These are phyloP conservation scores for Vireo griseus DNA, from an alignment of 2,797 vertebrate genomes.

Conservation along the genomic window DNA sequence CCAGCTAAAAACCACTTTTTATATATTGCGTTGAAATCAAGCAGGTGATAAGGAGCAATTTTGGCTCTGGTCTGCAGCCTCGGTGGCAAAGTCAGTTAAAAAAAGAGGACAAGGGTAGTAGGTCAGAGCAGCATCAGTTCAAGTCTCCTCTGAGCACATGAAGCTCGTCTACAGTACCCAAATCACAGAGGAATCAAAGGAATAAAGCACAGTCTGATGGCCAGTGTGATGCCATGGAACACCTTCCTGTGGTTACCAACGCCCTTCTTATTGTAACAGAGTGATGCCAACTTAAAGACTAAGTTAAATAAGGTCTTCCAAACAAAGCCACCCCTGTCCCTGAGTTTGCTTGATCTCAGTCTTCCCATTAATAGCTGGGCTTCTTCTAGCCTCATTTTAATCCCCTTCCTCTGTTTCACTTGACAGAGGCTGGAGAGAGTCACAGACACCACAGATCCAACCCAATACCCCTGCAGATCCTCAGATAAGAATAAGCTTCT, in stretches of 20 bases:
- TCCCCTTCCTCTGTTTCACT: neutral
- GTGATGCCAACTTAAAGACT: neutral
- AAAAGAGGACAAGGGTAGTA: neutral
- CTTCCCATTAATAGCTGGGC: neutral
- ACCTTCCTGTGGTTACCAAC: neutral
- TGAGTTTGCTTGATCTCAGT: neutral
- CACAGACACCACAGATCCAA: conserved; percentile 16
- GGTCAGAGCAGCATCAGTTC: neutral
- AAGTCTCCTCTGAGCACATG: neutral
- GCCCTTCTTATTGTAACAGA: neutral
- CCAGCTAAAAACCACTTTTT: neutral
- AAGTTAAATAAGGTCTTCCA: neutral
- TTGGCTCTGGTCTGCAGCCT: neutral
- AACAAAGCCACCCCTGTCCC: accelerated
- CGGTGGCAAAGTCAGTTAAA: neutral
- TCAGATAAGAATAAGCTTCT: neutral
- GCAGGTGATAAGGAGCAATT: neutral
- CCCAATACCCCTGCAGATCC: neutral
- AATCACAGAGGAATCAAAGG: neutral
- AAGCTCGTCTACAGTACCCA: neutral
- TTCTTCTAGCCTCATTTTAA: neutral
- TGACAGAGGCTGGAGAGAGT: conserved; percentile 52
- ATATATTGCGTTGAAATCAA: neutral
- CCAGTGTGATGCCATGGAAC: accelerated
- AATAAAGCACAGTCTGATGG: neutral